Evolutionary conservation across 2,797 vertebrate species (phyloP).

Genomic region (Anguilla anguilla): DNA sequence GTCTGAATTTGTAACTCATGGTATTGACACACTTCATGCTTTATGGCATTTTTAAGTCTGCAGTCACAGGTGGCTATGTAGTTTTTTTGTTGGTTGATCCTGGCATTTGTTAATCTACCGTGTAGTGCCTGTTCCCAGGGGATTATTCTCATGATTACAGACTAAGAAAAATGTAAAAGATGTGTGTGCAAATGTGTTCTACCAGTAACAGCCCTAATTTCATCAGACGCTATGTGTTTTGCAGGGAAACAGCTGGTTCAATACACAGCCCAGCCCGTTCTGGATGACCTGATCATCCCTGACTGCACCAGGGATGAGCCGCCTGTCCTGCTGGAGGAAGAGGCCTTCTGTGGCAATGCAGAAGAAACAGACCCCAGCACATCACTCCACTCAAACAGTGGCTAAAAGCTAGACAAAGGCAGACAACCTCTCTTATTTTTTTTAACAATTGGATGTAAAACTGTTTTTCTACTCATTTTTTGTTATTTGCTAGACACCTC

Average conservation of each 20-base stretch:
- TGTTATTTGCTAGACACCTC: background rate
- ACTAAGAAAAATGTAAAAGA: background rate
- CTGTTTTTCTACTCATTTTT: background rate
- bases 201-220: background rate
- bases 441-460: background rate
- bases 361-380: constrained; percentile 68
- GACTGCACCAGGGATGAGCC: constrained; percentile 67
- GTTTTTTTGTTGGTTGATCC: background rate
- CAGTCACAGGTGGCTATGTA: background rate
- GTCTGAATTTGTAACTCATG: background rate
- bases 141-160: background rate
- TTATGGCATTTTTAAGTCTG: background rate
- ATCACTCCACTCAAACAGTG: constrained; percentile 66
- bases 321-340: constrained; percentile 81
- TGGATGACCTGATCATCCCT: constrained; percentile 70
- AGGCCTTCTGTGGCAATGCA: constrained; percentile 71
- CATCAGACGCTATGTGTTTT: background rate
- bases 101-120: background rate
- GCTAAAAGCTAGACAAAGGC: constrained; percentile 57
- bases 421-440: background rate
- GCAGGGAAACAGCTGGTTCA: constrained; percentile 91
- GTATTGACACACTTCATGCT: background rate
- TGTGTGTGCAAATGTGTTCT: background rate
- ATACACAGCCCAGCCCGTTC: constrained; percentile 80
- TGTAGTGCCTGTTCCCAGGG: background rate